Evolutionary conservation across 2,113 vertebrate genomes (phyloP).

Genomic region (Vicugna pacos): DNA sequence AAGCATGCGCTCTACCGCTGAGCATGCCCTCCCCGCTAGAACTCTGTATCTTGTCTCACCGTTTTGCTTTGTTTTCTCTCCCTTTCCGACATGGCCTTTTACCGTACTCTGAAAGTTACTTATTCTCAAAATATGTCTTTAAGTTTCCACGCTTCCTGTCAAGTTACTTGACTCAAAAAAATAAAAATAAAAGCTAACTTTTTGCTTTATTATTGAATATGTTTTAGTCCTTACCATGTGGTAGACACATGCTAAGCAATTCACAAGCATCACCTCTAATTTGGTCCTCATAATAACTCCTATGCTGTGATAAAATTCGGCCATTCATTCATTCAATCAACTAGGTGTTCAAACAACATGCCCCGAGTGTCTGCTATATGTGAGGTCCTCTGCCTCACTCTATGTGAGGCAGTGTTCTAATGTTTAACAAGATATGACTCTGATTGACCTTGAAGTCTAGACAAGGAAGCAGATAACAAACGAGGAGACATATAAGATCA

Average conservation of each 20-base stretch:
- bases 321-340: neutral
- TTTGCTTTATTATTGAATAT: neutral
- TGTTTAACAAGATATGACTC: neutral
- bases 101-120: constrained; percentile 14
- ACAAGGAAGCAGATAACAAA: neutral
- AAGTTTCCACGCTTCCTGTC: neutral
- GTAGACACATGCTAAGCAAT: neutral
- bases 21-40: no score
- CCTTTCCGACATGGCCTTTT: neutral
- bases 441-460: neutral
- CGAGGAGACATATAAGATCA: neutral
- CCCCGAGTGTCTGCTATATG: neutral
- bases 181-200: neutral
- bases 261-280: neutral
- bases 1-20: no score
- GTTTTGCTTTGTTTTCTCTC: neutral
- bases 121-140: neutral
- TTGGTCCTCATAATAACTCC: neutral
- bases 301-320: neutral
- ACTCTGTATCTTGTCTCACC: neutral
- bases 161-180: neutral
- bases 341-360: neutral
- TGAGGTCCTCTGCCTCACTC: neutral
- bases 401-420: neutral
- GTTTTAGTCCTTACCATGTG: neutral